Base-by-base conservation (phyloP, 2,113 vertebrate species). In the Clupea harengus region DNA sequence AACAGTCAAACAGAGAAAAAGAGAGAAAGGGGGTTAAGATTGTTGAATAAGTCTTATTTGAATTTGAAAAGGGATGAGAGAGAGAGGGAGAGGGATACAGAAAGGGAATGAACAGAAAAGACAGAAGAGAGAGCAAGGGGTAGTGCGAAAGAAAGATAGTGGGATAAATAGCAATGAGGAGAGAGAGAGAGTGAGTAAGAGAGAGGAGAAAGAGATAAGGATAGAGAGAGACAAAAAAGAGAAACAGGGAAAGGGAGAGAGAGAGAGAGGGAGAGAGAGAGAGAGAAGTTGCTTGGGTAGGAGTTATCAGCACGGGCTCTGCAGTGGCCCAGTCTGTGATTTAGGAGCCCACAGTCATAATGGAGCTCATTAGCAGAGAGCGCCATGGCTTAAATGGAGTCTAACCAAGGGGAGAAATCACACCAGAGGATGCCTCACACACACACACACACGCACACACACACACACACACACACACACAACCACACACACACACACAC, bases 311-410 rank as follows among this genome's bases (percentile, higher is more conserved):
- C 67, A 11, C 13, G 2, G 11, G 72, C 72, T 78, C 28, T 78
- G 72, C 72, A 78, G 72, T 39, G 72, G 28, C 11, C 72, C 72
- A 78, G 10, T 39, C 13, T 32, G 67, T 75, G 67, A 75, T 75
- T 75, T 75, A 78, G 15, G 32, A 39, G 60, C 80, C 49, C 47
- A 11, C 80, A 82, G 86, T 52, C 25, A 22, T 47, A 83, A 80
- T 85, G 82, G 82, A 82, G 82, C 45, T 32, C 83, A 80, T 72
- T 86, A 78, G 72, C n/a, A 7, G 10, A 80, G 60, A 85, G 28
- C 49, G 15, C n/a, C 9, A 39, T 81, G 50, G 13, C 18, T 82
- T 67, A 72, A 52, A 85, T 45, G 47, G 39, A 82, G 50, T 82
- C 50, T 54, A 39, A 81, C 49, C 52, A 84, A 47, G 39, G 39